Evolutionary conservation across 2,113 vertebrate genomes (phyloP).

Genomic region (Calyptommatus sinebrachiatus): DNA sequence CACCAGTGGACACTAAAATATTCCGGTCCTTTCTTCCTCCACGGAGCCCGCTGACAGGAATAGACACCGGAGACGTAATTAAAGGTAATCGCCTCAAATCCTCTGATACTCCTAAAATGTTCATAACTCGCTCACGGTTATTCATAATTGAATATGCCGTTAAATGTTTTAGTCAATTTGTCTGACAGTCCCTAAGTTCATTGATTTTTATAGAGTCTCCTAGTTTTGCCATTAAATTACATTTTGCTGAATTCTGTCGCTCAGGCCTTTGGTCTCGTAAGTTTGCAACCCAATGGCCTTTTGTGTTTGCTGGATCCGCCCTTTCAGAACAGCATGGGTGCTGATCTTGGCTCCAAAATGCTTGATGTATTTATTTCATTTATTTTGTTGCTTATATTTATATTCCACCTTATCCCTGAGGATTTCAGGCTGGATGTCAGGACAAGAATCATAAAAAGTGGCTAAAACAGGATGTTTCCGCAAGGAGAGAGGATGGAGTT

Average conservation of each 20-base stretch:
- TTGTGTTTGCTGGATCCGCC: slow-evolving; percentile 25
- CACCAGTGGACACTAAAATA: slow-evolving; percentile 8
- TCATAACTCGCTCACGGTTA: slow-evolving; percentile 31
- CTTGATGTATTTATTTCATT: too few relatives aligned
- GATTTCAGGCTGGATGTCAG: too few relatives aligned
- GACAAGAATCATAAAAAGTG: too few relatives aligned
- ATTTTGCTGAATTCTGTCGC: slow-evolving; percentile 5
- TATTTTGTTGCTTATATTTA: too few relatives aligned
- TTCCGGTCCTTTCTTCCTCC: not conserved
- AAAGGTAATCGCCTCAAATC: slow-evolving; percentile 33
- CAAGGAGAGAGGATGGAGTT: too few relatives aligned
- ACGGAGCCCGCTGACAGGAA: slow-evolving; percentile 14
- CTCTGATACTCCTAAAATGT: slow-evolving; percentile 24
- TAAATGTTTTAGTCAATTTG: slow-evolving; percentile 39
- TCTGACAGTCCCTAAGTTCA: slow-evolving; percentile 43
- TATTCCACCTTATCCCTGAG: too few relatives aligned
- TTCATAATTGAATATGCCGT: slow-evolving; percentile 4
- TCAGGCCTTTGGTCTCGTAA: slow-evolving; percentile 21
- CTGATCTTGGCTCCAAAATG: too few relatives aligned
- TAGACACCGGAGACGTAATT: slow-evolving; percentile 45
- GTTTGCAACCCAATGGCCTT: slow-evolving; percentile 19
- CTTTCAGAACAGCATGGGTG: slow-evolving; percentile 11
- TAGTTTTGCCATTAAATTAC: slow-evolving; percentile 29
- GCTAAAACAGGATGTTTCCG: too few relatives aligned
- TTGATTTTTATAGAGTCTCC: slow-evolving; percentile 36